Evolutionary conservation across 2,797 vertebrate genomes (phyloP), one percentile per base, ranked within the genome.

Genomic region (Tapirus indicus): DNA sequence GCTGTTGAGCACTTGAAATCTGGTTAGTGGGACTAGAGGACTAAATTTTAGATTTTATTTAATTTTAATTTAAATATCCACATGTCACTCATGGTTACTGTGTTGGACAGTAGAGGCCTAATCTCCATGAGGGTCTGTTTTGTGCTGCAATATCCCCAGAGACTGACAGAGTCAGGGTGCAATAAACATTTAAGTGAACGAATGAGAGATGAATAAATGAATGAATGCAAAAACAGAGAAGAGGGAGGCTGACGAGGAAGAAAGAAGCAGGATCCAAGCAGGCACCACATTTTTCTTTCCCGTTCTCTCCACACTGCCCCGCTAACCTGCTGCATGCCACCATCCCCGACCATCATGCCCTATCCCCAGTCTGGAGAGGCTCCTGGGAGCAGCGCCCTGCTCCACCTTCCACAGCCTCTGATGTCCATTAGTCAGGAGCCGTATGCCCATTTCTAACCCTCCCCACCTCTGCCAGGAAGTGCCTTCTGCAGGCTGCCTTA

Each of bases 301-400:
- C 9, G 1, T 47, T 58, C 5, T 29, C n/a, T 79, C 84, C 16
- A 2, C 5, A 20, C 10, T 7, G n/a, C 8, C 44, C 38, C 1
- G 9, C 8, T 62, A 23, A 23, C 64, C 38, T 17, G 52, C 29
- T 14, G 6, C 0, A 0, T 0, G 4, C 49, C 20, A 10, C 9
- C 32, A 17, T 4, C 41, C 69, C 47, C 17, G 29, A 58, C 49
- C 49, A 71, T 47, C 66, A 56, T 0, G 4, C 47, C 62, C 58
- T 29, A n/a, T 27, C 18, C 32, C 75, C 1, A 23, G 47, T 27
- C 88, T 35, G 18, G 29, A 69, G 25, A 41, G 52, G 85, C 66
- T 18, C 35, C 56, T 10, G 4, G 5, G 7, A 72, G 68, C 41
- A 69, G 82, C 25, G 11, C 8, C n/a, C 71, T 56, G 52, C 12